Evolutionary conservation across 2,113 vertebrate species (phyloP).

Genomic region (Rhinoderma darwinii): DNA sequence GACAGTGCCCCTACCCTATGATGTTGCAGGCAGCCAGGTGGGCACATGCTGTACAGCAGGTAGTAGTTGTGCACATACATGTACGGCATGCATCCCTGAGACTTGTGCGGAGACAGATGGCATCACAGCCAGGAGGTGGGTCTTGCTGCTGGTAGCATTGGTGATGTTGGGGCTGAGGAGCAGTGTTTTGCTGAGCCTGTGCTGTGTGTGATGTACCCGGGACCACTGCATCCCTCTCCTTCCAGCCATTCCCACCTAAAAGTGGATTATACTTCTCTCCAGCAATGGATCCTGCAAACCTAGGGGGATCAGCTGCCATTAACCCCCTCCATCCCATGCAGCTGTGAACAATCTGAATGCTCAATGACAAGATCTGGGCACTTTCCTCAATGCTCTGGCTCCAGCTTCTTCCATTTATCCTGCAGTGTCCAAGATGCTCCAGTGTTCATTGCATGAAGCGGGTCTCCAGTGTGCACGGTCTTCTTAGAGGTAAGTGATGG

Average conservation of each 20-base stretch:
- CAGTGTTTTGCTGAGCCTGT: slow-evolving; percentile 9
- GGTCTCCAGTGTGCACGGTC: background rate
- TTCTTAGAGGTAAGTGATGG: background rate
- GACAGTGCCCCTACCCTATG: background rate
- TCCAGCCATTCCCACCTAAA: background rate
- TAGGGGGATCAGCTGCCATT: background rate
- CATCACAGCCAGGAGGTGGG: slow-evolving; percentile 48
- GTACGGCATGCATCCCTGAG: background rate
- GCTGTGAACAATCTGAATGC: too few relatives aligned
- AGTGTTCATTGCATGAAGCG: too few relatives aligned
- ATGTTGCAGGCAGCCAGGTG: background rate
- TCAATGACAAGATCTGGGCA: background rate
- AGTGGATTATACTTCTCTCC: slow-evolving; percentile 10
- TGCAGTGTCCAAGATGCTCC: background rate
- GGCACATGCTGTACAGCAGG: background rate
- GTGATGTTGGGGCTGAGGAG: background rate
- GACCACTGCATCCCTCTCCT: background rate
- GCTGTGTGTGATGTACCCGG: background rate
- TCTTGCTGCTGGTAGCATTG: slow-evolving; percentile 27
- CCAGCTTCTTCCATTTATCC: background rate
- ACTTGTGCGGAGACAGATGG: slow-evolving; percentile 30
- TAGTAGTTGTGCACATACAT: background rate
- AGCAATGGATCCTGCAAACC: background rate
- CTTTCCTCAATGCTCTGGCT: slow-evolving; percentile 14
- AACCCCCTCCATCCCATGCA: background rate